A percentile compares a stretch with the other conserved stretches of the same genome.
Conservation (phyloP, 2,888 invertebrate genomes). For the Cryptus viduatorius region DNA sequence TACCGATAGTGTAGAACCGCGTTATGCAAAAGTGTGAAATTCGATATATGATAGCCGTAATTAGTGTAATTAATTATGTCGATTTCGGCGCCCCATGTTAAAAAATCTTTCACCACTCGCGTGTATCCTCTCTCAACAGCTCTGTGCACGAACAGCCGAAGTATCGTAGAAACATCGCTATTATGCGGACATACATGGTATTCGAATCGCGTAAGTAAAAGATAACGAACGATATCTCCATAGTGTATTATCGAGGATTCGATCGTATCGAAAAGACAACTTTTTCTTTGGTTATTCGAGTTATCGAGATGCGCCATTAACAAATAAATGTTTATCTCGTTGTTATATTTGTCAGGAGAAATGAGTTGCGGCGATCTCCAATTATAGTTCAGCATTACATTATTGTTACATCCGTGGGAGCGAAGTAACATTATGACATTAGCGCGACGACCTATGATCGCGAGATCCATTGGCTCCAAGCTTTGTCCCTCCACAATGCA, state of each 20-base stretch:
- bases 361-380: neutral
- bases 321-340: conserved; percentile 1
- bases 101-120: conserved; percentile 42
- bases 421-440: neutral
- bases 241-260: neutral
- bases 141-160: conserved; percentile 22
- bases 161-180: neutral
- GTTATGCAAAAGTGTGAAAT: neutral
- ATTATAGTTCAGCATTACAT: neutral
- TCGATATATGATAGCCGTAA: neutral
- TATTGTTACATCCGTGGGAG: neutral
- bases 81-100: conserved; percentile 41
- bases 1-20: neutral
- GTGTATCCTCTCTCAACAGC: conserved; percentile 34
- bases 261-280: neutral
- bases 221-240: neutral
- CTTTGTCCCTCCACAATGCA: neutral
- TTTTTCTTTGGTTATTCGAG: neutral
- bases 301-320: neutral
- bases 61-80: conserved; percentile 6
- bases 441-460: neutral
- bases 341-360: neutral
- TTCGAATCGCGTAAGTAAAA: neutral
- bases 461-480: conserved; percentile 10
- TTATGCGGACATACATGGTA: neutral